Evolutionary conservation across 2,113 vertebrate species (phyloP), one percentile per base, ranked within the genome.

Genomic region (Poecilia latipinna): DNA sequence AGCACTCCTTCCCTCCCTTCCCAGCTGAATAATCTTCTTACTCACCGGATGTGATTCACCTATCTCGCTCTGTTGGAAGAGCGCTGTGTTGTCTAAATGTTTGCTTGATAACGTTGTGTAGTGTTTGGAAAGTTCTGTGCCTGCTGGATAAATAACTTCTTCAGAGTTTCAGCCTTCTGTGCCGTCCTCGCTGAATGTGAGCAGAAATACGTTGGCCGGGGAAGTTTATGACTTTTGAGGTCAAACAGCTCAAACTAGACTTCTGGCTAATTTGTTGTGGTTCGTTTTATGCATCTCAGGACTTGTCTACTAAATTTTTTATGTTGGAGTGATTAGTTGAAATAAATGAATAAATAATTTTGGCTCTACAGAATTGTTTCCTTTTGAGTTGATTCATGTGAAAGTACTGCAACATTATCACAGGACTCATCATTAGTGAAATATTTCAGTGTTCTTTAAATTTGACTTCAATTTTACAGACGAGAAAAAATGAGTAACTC

Each of bases 31-130:
- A 93, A 89, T 89, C 86, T 79, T 82, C 82, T 92, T 88, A 92
- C 86, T 93, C 90, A 93, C 90, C 88, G 91, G 93, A 93, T 90
- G 88, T 92, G 92, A 92, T 89, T 93, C 91, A 93, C 80, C 75
- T 87, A 79, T 78, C 78, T 83, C 78, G 84, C 74, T 87, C 77
- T 83, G 70, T 87, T 74, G 73, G 65, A 72, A 87, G 69, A 86
- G 71, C 76, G 63, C 72, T 88, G 70, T 79, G 88, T 82, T 89
- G 84, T 90, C 86, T 89, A 91, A 91, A 90, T 89, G 86, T 93
- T 93, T 93, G 82, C 65, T 77, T 79, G 80, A 66, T 88, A 79
- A 86, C 68, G 72, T 86, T 88, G 80, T 86, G 88, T 88, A 79
- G 86, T 90, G 80, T 91, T 90, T 90, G 79, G 86, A 87, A 80